Conservation (phyloP, 2,113 vertebrate genomes). For the Alaudala cheleensis region DNA sequence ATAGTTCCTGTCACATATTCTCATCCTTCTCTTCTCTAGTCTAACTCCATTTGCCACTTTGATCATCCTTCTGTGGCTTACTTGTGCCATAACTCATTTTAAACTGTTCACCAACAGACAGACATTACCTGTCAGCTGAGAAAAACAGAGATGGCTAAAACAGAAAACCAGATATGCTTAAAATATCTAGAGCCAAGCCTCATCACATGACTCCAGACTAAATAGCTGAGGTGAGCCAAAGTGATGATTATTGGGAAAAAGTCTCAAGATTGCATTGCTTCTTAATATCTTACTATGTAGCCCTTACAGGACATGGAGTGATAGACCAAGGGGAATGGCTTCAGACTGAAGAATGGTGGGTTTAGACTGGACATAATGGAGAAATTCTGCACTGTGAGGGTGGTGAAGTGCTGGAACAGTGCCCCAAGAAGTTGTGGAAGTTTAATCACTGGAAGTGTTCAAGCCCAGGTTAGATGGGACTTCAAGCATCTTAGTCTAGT, state of each 20-base stretch:
- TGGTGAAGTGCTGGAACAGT: neutral
- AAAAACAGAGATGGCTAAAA: neutral
- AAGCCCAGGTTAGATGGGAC: too few species aligned
- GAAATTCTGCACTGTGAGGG: neutral
- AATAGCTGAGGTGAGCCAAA: neutral
- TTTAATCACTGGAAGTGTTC: neutral
- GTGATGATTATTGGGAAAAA: neutral
- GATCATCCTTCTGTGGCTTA: neutral
- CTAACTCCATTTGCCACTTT: neutral
- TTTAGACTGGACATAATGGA: neutral
- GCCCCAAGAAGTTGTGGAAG: neutral
- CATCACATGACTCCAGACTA: neutral
- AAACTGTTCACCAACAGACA: neutral
- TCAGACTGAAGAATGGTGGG: rapidly evolving
- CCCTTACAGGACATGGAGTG: neutral
- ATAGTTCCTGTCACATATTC: neutral
- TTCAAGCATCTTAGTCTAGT: neutral
- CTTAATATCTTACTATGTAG: neutral
- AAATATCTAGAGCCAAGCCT: neutral
- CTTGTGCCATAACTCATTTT: neutral
- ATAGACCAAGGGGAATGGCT: neutral
- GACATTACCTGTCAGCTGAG: neutral
- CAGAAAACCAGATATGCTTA: neutral
- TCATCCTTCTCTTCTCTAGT: neutral
- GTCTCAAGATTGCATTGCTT: neutral